Evolutionary conservation across 2,888 invertebrate genomes (phyloP).

Genomic region (Drosophila sordidula): DNA sequence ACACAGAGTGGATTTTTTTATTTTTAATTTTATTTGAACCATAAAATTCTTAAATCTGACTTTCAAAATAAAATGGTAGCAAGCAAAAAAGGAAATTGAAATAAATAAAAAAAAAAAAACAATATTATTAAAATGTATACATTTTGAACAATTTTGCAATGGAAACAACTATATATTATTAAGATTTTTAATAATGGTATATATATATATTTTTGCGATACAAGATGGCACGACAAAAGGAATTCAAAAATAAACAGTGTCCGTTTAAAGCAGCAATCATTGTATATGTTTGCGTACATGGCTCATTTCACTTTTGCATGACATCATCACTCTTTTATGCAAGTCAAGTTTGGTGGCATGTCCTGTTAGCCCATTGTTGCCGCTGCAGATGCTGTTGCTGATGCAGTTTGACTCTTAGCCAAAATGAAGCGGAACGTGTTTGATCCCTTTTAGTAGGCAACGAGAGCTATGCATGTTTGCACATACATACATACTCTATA

Average conservation of each 20-base stretch:
- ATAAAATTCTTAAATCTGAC: no score
- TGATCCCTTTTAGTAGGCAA: not conserved
- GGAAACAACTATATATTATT: no score
- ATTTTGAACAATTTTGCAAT: no score
- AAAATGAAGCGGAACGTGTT: slow-evolving; percentile 16
- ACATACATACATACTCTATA: not conserved
- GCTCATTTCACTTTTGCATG: slow-evolving; percentile 34
- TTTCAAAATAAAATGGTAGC: no score
- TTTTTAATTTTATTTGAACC: no score
- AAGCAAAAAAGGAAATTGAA: no score
- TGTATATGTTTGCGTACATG: not conserved
- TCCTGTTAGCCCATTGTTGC: slow-evolving; percentile 6
- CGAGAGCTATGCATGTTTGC: not conserved
- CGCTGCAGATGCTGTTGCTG: slow-evolving; percentile 21
- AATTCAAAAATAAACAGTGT: no score
- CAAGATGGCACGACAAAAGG: not conserved
- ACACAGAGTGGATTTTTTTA: no score
- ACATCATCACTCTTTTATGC: slow-evolving; percentile 53
- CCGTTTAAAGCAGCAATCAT: not conserved
- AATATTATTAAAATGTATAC: no score
- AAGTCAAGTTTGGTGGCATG: not conserved
- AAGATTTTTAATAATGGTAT: not conserved
- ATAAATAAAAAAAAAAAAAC: no score
- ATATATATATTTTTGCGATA: no score
- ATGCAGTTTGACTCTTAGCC: not conserved